These are phyloP conservation scores for Galeopterus variegatus DNA, from an alignment of 2,113 vertebrate species.

Conservation along the genomic window DNA sequence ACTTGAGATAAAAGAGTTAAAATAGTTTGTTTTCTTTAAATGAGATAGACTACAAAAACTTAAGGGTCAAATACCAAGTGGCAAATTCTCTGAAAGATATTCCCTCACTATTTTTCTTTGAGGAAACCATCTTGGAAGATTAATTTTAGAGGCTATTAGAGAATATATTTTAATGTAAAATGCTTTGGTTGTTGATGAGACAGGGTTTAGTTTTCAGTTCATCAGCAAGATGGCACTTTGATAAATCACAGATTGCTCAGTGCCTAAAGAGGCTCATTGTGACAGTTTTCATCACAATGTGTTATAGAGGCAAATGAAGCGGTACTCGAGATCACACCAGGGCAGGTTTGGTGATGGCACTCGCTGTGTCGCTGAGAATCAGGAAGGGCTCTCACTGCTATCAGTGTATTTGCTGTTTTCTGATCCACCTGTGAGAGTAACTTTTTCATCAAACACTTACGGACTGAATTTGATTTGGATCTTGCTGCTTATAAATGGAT, in stretches of 20 bases:
- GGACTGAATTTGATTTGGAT: constrained; percentile 17
- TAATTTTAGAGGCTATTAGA: constrained; percentile 56
- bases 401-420: constrained; percentile 32
- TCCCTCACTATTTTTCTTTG: constrained; percentile 1
- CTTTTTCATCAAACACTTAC: constrained; percentile 54
- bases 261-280: constrained; percentile 41
- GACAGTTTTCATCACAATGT: constrained; percentile 65
- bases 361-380: neutral
- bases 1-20: neutral
- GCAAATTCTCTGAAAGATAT: constrained; percentile 17
- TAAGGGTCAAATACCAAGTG: neutral
- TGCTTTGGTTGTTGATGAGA: constrained; percentile 57
- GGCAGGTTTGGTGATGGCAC: neutral
- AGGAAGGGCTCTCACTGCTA: neutral
- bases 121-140: constrained; percentile 45
- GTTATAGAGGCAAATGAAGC: constrained; percentile 73
- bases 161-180: constrained; percentile 58
- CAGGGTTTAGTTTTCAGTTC: constrained; percentile 73
- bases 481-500: constrained; percentile 4
- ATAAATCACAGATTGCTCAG: constrained; percentile 17
- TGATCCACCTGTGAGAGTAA: constrained; percentile 35
- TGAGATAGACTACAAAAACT: neutral
- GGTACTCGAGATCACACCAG: neutral
- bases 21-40: neutral
- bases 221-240: constrained; percentile 57